phyloP scores from a whole-genome alignment of 2,113 vertebrate species.

The Upupa epops region DNA sequence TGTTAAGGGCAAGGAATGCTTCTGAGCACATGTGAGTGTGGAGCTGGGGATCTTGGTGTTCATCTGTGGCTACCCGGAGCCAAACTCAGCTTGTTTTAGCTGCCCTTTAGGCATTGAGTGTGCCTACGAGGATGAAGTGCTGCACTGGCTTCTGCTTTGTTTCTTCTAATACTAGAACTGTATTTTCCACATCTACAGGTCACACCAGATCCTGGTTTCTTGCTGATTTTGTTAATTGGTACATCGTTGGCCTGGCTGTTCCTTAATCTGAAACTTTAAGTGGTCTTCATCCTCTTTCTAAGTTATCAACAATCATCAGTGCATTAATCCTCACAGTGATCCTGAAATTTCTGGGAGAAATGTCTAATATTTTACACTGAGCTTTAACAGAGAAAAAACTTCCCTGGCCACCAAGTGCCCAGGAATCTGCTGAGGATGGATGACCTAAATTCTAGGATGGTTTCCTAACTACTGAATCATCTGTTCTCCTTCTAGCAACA shows the following conservation, averaged over 20 bases:
- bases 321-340: background rate
- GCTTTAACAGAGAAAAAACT: background rate
- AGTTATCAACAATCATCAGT: background rate
- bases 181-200: background rate
- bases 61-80: background rate
- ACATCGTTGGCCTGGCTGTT: background rate
- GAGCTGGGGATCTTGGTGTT: background rate
- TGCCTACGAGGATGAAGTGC: background rate
- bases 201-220: background rate
- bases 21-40: fast-evolving
- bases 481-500: background rate
- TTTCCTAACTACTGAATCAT: background rate
- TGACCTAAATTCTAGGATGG: background rate
- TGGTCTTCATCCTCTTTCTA: background rate
- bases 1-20: background rate
- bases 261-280: background rate
- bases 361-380: background rate
- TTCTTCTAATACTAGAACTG: background rate
- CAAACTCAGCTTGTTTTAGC: background rate
- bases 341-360: background rate
- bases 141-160: background rate
- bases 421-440: background rate
- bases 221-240: background rate
- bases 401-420: background rate
- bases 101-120: background rate